A percentile compares a stretch with the other conserved stretches of the same genome.
phyloP scores from a whole-genome alignment of 2,888 invertebrate species.

The Ischnus inquisitorius region DNA sequence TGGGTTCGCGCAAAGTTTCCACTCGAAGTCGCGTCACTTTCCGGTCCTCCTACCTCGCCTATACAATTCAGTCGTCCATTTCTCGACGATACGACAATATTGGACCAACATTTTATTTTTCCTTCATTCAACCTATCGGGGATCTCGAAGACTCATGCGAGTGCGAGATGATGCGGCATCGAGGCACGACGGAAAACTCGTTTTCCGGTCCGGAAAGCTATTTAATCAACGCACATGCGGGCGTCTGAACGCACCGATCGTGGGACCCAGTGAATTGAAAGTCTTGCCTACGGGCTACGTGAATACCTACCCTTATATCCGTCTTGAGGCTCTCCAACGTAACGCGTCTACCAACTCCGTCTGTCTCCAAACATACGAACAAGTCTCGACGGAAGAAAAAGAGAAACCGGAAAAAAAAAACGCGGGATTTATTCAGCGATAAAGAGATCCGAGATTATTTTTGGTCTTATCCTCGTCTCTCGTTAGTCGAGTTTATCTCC shows the following conservation, averaged over 20 bases:
- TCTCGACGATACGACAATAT: background rate
- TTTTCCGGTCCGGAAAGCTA: conserved; percentile 67
- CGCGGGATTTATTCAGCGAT: conserved; percentile 54
- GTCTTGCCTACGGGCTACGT: conserved; percentile 29
- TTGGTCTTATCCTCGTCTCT: conserved; percentile 40
- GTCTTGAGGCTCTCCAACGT: conserved; percentile 28
- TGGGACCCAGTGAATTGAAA: conserved; percentile 65
- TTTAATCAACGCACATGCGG: conserved; percentile 71
- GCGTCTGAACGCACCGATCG: conserved; percentile 60
- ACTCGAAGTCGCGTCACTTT: background rate
- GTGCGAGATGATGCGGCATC: conserved; percentile 12
- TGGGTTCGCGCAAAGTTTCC: background rate
- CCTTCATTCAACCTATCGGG: background rate
- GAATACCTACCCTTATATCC: conserved; percentile 56
- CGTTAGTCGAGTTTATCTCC: conserved; percentile 38
- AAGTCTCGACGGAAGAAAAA: background rate
- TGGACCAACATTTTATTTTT: background rate
- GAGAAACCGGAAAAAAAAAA: no score
- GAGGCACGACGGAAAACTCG: conserved; percentile 54
- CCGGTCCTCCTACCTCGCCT: background rate
- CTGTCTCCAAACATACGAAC: background rate
- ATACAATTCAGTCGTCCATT: background rate
- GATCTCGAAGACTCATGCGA: conserved; percentile 10
- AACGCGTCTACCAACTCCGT: conserved; percentile 22
- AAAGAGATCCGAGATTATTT: conserved; percentile 53